Evolutionary conservation across 2,113 vertebrate genomes (phyloP).

Genomic region (Eurystomus gularis): DNA sequence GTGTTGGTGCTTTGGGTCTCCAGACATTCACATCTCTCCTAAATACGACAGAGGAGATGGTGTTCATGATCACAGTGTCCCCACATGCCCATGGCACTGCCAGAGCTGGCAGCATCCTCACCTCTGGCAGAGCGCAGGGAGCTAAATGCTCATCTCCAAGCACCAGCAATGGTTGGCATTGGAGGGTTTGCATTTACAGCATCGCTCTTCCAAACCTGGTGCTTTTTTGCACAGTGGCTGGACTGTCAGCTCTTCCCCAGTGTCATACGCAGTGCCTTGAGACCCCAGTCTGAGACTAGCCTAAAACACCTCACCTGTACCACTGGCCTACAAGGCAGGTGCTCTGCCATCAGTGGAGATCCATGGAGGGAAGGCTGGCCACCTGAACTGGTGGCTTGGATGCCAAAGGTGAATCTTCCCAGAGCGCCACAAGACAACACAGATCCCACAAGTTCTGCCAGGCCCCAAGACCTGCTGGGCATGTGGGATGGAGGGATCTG

Average conservation of each 20-base stretch:
- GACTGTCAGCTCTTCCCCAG: not conserved
- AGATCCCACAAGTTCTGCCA: not conserved
- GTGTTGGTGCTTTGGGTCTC: not conserved
- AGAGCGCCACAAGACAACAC: accelerated
- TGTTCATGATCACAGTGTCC: accelerated
- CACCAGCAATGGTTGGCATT: accelerated
- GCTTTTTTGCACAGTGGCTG: not conserved
- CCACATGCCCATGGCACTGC: not conserved
- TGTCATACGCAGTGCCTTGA: accelerated
- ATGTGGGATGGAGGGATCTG: not conserved
- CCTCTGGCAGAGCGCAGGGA: accelerated
- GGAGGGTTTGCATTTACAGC: not conserved
- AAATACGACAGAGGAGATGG: not conserved
- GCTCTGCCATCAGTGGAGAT: accelerated
- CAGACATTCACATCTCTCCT: not conserved
- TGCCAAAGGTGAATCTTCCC: not conserved
- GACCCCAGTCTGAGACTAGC: not conserved
- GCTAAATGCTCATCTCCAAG: not conserved
- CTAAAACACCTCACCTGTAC: not conserved
- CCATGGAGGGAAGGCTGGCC: not conserved
- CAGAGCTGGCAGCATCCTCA: not conserved
- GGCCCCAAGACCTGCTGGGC: not conserved
- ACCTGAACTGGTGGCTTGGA: not conserved
- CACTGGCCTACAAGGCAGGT: not conserved
- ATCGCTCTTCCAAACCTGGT: not conserved